Evolutionary conservation across 2,888 invertebrate genomes (phyloP).

Genomic region (Resseliella maxima): DNA sequence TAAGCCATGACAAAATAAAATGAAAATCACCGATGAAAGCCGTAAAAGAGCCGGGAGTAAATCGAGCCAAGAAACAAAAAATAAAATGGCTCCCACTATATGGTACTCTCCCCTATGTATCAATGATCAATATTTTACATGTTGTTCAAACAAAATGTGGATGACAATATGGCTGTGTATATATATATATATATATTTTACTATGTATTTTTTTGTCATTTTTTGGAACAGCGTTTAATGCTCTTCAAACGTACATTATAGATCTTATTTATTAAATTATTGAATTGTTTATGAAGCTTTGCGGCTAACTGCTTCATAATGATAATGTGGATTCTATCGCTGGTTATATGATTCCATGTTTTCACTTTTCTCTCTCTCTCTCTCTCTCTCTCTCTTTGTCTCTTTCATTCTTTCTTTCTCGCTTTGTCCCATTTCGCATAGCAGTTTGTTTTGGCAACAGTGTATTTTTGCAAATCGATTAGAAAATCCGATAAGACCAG

Average conservation of each 20-base stretch:
- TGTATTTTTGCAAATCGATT: neutral
- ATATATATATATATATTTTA: neutral
- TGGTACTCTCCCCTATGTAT: too few species aligned
- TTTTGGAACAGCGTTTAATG: neutral
- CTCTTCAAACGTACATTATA: constrained; percentile 2
- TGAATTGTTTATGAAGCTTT: constrained; percentile 5
- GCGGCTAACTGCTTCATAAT: neutral
- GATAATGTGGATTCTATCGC: neutral
- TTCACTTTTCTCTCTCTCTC: too few species aligned
- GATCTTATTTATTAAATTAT: constrained; percentile 11
- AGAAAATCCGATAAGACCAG: constrained; percentile 22
- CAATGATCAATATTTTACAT: constrained; percentile 31
- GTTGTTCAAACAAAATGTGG: constrained; percentile 29
- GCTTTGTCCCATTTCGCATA: neutral
- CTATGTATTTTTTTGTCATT: neutral
- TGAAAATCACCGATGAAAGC: too few species aligned
- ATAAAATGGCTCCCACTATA: too few species aligned
- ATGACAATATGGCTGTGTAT: neutral
- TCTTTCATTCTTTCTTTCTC: neutral
- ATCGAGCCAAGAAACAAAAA: too few species aligned
- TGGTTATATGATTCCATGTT: neutral
- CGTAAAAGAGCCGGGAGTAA: too few species aligned
- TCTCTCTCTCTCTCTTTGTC: neutral
- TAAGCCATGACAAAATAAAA: too few species aligned
- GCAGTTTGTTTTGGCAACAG: constrained; percentile 1